Evolutionary conservation across 2,888 invertebrate species (phyloP), one percentile per base, ranked within the genome.

Genomic region (Parnassius orleans): DNA sequence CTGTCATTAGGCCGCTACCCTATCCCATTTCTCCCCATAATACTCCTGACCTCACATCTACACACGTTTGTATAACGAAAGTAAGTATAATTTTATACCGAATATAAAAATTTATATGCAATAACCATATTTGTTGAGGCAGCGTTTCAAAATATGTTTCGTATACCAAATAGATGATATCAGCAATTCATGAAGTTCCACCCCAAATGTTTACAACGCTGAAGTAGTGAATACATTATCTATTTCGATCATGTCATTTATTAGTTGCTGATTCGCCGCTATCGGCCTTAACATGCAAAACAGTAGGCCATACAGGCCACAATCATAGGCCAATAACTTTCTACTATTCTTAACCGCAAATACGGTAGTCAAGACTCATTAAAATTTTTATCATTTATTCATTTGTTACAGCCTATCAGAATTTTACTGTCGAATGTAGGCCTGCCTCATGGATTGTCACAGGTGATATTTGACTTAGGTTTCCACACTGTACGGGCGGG

Each of bases 171-270:
- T 52, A 75, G 79, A 76, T 77, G 78, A 77, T 80, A 84, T 86
- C 84, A 85, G 83, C 85, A 84, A 84, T 86, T 86, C 86, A 84
- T 84, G 81, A 80, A 83, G 73, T 69, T 64, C 68, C 73, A 67
- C 74, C 77, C 72, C 73, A 69, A 63, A 63, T 63, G 61, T 63
- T 61, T 71, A 53, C 24, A 69, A 74, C 68, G 66, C 70, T 69
- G 68, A 73, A 76, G 72, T 77, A 76, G 69, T 72, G 72, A 72
- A 75, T 76, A 75, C 75, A 59, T 68, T 78, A 72, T 77, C 78
- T 79, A 78, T 78, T 73, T 74, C 70, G 68, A 75, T 68, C 71
- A 63, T 68, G 67, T 65, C 73, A 56, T 76, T 78, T 77, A 78
- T 79, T 80, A 81, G 75, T 79, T 66, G 69, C 73, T 67, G 69